Evolutionary conservation across 2,888 invertebrate species (phyloP).

Genomic region (Drosophila cognata): DNA sequence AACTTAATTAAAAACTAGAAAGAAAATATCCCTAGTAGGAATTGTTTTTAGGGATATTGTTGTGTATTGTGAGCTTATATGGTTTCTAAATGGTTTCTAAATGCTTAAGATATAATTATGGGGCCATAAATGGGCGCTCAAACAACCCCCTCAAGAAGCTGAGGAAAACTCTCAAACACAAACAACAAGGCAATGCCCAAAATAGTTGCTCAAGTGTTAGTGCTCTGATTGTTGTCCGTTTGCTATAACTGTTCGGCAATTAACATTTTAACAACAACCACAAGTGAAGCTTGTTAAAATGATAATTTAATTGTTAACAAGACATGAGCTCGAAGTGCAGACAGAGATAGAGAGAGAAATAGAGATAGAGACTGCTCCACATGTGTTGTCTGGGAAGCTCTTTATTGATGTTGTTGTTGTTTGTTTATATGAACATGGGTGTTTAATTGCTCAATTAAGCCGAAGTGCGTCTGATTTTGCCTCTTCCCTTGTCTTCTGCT

Average conservation of each 20-base stretch:
- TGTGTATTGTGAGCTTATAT: conserved; percentile 13
- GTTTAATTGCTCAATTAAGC: conserved; percentile 83
- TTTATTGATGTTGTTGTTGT: conserved; percentile 49
- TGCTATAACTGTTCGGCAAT: conserved; percentile 82
- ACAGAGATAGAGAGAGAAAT: background rate
- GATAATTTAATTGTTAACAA: conserved; percentile 83
- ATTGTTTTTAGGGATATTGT: conserved; percentile 31
- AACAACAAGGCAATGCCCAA: conserved; percentile 72
- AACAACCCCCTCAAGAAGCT: conserved; percentile 22
- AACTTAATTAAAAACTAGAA: conserved; percentile 13
- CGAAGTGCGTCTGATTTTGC: conserved; percentile 66
- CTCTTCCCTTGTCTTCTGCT: conserved; percentile 9
- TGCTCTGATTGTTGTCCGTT: conserved; percentile 75
- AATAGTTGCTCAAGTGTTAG: conserved; percentile 60
- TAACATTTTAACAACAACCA: conserved; percentile 75
- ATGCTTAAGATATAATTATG: conserved; percentile 63
- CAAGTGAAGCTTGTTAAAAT: conserved; percentile 81
- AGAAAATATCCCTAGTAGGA: conserved; percentile 9
- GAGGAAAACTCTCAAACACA: conserved; percentile 28
- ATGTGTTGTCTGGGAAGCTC: conserved; percentile 74
- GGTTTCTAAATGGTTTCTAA: conserved; percentile 2
- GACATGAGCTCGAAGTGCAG: conserved; percentile 57
- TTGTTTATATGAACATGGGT: conserved; percentile 71
- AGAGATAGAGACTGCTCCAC: conserved; percentile 60
- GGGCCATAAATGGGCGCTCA: conserved; percentile 49